phyloP scores from a whole-genome alignment of 2,888 invertebrate species.

The Rambutsinella grinnellia region DNA sequence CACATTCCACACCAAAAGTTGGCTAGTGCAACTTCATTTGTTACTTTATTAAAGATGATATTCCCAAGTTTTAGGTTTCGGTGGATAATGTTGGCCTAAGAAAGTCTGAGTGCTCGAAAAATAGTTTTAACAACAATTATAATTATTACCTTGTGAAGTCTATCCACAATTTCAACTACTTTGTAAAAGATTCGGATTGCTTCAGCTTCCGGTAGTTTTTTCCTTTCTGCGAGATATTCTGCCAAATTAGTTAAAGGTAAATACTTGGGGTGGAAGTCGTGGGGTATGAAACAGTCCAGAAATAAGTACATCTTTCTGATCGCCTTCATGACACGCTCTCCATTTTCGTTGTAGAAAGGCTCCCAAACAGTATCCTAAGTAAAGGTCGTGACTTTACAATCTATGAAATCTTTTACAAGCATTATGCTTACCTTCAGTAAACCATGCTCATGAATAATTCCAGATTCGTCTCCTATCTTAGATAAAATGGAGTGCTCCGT shows the following conservation, averaged over 20 bases:
- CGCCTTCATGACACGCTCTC: slow-evolving; percentile 73
- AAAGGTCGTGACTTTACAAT: slow-evolving; percentile 2
- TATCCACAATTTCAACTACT: slow-evolving; percentile 80
- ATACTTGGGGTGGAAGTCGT: slow-evolving; percentile 75
- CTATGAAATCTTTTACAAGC: not conserved
- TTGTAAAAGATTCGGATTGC: slow-evolving; percentile 81
- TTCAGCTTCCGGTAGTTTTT: slow-evolving; percentile 81
- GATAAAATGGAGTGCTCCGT: slow-evolving; percentile 82
- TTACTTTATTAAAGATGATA: slow-evolving; percentile 79
- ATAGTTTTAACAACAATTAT: too few species aligned
- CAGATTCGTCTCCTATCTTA: slow-evolving; percentile 77
- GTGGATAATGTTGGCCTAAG: slow-evolving; percentile 82
- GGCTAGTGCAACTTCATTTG: slow-evolving; percentile 76
- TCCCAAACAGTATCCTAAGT: slow-evolving; percentile 78
- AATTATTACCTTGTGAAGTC: slow-evolving; percentile 82
- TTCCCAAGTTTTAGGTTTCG: slow-evolving; percentile 84
- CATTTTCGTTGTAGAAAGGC: slow-evolving; percentile 73
- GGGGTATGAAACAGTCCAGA: slow-evolving; percentile 80
- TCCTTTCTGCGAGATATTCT: slow-evolving; percentile 82
- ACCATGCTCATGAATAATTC: slow-evolving; percentile 83
- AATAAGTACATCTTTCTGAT: slow-evolving; percentile 78
- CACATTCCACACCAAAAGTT: slow-evolving; percentile 85
- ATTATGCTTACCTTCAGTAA: slow-evolving; percentile 82
- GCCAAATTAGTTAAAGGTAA: slow-evolving; percentile 78
- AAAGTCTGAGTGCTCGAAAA: slow-evolving; percentile 10